Conservation (phyloP, 1,140 invertebrate species). For the Papilio aristodemus region DNA sequence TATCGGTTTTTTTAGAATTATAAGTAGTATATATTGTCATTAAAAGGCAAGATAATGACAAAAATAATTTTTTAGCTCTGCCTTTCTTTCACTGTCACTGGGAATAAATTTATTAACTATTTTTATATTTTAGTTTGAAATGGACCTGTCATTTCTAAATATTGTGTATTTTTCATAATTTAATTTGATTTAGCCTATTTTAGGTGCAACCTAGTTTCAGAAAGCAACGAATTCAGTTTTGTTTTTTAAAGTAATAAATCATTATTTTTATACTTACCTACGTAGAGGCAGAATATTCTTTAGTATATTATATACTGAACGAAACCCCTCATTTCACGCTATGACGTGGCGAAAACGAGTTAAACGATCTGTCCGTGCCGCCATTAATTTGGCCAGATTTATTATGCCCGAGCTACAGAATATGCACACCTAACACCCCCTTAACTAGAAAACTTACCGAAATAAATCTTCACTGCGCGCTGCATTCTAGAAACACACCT, state of each 20-base stretch:
- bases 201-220: neutral
- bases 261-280: constrained; percentile 36
- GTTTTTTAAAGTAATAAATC: constrained; percentile 26
- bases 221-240: neutral
- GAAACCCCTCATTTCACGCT: constrained; percentile 58
- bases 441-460: constrained; percentile 45
- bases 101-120: too few relatives aligned
- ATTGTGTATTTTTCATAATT: too few relatives aligned
- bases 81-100: too few relatives aligned
- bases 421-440: constrained; percentile 57
- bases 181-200: neutral
- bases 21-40: too few relatives aligned
- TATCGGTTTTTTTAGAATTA: too few relatives aligned
- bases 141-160: too few relatives aligned
- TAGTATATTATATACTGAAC: constrained; percentile 50
- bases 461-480: constrained; percentile 49
- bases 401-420: constrained; percentile 65
- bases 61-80: too few relatives aligned
- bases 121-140: too few relatives aligned
- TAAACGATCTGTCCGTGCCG: constrained; percentile 72
- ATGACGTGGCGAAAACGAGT: constrained; percentile 69
- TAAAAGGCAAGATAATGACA: too few relatives aligned
- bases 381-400: constrained; percentile 76
- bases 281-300: constrained; percentile 44
- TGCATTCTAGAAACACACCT: constrained; percentile 46